Evolutionary conservation across 35 echinoderm and acorn worm species (phyloP).

Genomic region (Lytechinus pictus): DNA sequence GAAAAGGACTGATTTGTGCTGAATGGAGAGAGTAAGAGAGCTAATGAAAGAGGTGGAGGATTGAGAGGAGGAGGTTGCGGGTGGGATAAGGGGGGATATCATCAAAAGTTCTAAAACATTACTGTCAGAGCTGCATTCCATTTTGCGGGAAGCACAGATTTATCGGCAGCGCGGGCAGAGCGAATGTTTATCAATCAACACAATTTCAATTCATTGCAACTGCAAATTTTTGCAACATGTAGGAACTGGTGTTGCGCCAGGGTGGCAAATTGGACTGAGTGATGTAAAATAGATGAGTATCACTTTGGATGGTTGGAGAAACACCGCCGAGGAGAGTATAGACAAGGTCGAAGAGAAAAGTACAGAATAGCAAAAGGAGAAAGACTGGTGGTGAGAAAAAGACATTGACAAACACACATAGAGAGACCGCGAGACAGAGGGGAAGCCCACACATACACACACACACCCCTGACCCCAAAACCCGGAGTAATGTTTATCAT

Average conservation of each 20-base stretch:
- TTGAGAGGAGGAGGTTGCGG: neutral
- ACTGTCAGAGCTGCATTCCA: too few relatives aligned
- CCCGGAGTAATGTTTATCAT: too few relatives aligned
- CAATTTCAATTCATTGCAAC: neutral
- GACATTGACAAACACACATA: neutral
- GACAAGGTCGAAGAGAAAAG: neutral
- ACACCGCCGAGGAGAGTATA: neutral
- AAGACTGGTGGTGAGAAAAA: neutral
- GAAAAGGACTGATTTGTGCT: too few relatives aligned
- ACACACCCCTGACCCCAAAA: too few relatives aligned
- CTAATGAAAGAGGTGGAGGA: neutral
- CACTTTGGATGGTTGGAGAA: neutral
- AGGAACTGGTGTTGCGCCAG: neutral
- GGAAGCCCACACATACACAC: too few relatives aligned
- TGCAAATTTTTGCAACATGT: neutral
- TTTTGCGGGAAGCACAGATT: too few relatives aligned
- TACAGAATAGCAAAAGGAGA: neutral
- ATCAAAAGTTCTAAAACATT: too few relatives aligned
- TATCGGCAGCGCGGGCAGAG: too few relatives aligned
- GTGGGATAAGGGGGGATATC: neutral
- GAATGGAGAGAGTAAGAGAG: neutral
- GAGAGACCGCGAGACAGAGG: neutral
- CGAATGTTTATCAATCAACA: neutral
- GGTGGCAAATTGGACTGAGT: neutral
- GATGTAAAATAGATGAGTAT: neutral